These are phyloP conservation scores for Onychomys arenicola DNA, from an alignment of 2,797 vertebrate genomes.

Conservation along the genomic window DNA sequence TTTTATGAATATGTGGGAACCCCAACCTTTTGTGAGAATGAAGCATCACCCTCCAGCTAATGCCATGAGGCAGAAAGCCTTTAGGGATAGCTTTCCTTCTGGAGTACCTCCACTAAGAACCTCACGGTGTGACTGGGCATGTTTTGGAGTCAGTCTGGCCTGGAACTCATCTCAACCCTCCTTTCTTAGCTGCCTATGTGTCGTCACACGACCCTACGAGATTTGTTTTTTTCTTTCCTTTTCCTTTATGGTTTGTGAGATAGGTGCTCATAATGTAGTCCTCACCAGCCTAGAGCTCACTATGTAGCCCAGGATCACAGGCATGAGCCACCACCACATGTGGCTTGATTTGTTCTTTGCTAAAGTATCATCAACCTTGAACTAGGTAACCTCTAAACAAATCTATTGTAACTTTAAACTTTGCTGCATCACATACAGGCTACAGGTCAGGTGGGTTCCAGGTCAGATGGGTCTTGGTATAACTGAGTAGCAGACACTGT, in stretches of 20 bases:
- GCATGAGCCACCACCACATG: too few species aligned
- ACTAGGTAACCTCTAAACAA: constrained; percentile 38
- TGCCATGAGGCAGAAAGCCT: constrained; percentile 7
- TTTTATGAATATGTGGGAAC: not conserved
- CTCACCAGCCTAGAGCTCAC: not conserved
- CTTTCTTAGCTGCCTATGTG: too few species aligned
- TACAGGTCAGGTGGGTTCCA: constrained; percentile 2
- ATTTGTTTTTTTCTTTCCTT: not conserved
- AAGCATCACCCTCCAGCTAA: not conserved
- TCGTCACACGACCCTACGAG: not conserved
- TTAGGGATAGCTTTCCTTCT: not conserved
- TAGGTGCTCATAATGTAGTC: not conserved
- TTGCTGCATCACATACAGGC: not conserved
- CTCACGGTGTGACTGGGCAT: not conserved
- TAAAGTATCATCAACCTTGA: constrained; percentile 47
- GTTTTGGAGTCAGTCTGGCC: not conserved
- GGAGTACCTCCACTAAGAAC: not conserved
- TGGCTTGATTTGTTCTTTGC: constrained; percentile 21
- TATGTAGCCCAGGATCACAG: not conserved
- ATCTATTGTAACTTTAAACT: constrained; percentile 10
- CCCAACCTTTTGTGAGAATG: not conserved
- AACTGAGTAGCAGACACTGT: not conserved
- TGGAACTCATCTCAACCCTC: not conserved
- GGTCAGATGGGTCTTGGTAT: not conserved
- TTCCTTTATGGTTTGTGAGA: not conserved